These are phyloP conservation scores for Argyra leucocephala DNA, from an alignment of 2,888 invertebrate species.

Conservation along the genomic window DNA sequence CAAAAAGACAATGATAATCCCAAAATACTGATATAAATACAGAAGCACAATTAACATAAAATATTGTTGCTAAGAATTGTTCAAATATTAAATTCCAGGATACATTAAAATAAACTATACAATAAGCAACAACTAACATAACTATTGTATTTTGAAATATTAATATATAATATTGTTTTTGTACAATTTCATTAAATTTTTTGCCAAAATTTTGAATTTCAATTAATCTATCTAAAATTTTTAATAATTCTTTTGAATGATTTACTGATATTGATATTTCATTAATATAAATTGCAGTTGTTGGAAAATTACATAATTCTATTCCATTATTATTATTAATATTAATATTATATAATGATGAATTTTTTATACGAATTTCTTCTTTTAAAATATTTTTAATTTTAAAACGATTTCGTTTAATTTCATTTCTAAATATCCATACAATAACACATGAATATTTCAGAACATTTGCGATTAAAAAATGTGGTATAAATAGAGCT, in stretches of 20 bases:
- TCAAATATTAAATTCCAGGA: not conserved
- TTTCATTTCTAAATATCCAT: not conserved
- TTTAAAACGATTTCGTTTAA: not conserved
- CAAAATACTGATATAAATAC: slow-evolving; percentile 5
- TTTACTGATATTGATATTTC: no score
- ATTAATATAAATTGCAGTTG: not conserved
- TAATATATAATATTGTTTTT: slow-evolving; percentile 7
- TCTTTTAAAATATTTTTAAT: not conserved
- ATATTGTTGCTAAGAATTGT: not conserved
- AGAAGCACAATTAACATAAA: not conserved
- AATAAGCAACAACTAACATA: not conserved
- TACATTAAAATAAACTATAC: not conserved
- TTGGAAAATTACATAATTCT: not conserved
- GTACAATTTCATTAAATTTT: slow-evolving; percentile 1
- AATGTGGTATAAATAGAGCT: not conserved
- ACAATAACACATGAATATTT: slow-evolving; percentile 8
- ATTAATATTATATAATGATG: not conserved
- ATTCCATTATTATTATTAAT: not conserved
- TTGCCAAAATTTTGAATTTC: not conserved
- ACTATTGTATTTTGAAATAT: slow-evolving; percentile 9
- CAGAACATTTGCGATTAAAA: not conserved
- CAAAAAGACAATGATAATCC: slow-evolving; percentile 8
- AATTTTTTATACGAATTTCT: not conserved
- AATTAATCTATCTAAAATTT: not conserved
- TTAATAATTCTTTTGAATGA: not conserved